phyloP scores from a whole-genome alignment of 2,888 invertebrate genomes.

The Dolomedes plantarius region DNA sequence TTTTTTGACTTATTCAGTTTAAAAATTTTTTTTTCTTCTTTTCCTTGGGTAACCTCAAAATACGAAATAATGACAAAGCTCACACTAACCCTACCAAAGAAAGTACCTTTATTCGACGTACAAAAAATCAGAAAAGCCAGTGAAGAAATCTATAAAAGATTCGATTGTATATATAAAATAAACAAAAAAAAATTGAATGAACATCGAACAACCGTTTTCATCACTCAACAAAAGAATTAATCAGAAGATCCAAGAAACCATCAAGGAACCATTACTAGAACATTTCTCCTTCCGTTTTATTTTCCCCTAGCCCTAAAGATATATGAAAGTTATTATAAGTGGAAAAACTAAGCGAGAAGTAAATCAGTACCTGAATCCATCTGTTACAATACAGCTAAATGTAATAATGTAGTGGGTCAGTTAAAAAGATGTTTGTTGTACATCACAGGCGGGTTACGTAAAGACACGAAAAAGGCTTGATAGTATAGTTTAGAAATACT shows the following conservation, averaged over 20 bases:
- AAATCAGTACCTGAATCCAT: neutral
- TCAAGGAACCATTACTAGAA: neutral
- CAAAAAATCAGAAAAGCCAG: neutral
- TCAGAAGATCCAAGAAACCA: neutral
- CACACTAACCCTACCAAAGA: too few relatives aligned
- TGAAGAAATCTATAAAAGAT: neutral
- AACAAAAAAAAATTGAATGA: neutral
- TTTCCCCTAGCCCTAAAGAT: neutral
- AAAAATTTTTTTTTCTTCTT: too few relatives aligned
- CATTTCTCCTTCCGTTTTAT: neutral
- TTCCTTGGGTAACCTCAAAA: too few relatives aligned
- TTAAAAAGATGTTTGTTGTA: neutral
- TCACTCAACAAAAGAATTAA: slow-evolving; percentile 6
- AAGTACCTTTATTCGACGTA: too few relatives aligned
- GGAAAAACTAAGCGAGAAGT: neutral
- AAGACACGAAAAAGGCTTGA: too few relatives aligned
- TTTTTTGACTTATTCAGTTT: too few relatives aligned
- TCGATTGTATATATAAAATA: neutral
- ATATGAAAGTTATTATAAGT: neutral
- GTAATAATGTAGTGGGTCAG: neutral
- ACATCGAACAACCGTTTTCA: neutral
- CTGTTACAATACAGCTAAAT: neutral
- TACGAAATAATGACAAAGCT: too few relatives aligned
- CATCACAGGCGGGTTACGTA: too few relatives aligned
- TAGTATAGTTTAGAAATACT: too few relatives aligned